A percentile compares a stretch with the other conserved stretches of the same genome.
phyloP scores from a whole-genome alignment of 2,113 vertebrate species.

The Phaethornis superciliosus region DNA sequence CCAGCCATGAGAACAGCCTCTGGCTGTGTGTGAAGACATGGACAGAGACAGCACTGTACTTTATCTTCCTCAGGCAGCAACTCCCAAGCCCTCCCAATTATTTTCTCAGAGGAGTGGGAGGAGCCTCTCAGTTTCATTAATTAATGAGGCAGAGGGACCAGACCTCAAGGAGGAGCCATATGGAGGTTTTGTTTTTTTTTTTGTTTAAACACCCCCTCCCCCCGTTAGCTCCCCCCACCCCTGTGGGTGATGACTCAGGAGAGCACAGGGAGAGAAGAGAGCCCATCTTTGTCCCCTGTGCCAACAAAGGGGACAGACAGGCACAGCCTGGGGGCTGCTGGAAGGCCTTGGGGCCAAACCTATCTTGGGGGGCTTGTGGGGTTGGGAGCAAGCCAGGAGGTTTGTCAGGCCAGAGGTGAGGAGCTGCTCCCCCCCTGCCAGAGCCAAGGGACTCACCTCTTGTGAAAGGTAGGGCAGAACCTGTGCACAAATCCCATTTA shows the following conservation, averaged over 20 bases:
- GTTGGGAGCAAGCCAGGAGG: not conserved
- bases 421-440: not conserved
- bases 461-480: slow-evolving; percentile 97
- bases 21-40: not conserved
- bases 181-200: not conserved
- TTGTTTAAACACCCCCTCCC: not conserved
- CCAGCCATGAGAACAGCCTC: not conserved
- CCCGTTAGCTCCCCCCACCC: not conserved
- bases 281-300: not conserved
- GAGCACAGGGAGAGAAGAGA: not conserved
- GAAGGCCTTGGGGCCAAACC: not conserved
- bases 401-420: not conserved
- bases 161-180: not conserved
- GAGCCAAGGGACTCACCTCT: slow-evolving; percentile 81
- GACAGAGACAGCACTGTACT: not conserved
- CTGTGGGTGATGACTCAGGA: not conserved
- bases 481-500: slow-evolving; percentile 97
- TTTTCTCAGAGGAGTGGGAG: not conserved
- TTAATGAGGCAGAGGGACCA: slow-evolving; percentile 23
- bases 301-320: not conserved
- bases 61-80: not conserved
- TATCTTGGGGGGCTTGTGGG: not conserved
- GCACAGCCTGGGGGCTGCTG: fast-evolving
- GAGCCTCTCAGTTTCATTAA: not conserved
- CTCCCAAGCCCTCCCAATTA: not conserved